phyloP scores from a whole-genome alignment of 2,113 vertebrate genomes.

The Esox niger region DNA sequence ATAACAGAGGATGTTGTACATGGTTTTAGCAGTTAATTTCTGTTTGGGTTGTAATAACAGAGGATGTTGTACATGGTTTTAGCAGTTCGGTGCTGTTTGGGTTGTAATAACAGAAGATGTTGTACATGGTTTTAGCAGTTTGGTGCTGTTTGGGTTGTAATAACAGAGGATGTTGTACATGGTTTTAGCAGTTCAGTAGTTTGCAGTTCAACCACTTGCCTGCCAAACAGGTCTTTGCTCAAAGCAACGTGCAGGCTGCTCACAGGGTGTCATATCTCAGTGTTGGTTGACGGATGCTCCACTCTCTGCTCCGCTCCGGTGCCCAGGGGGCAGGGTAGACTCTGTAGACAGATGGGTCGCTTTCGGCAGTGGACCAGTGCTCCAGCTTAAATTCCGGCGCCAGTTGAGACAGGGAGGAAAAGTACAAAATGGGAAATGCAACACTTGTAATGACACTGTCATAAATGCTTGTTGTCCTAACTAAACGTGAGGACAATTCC shows the following conservation, averaged over 20 bases:
- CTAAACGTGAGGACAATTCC: too few species aligned
- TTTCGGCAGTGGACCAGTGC: too few species aligned
- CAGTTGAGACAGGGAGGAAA: too few species aligned
- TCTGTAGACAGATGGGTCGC: too few species aligned
- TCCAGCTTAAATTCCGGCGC: too few species aligned
- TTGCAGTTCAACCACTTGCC: conserved; percentile 14
- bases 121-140: too few species aligned
- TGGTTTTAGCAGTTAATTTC: conserved; percentile 35
- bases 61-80: conserved; percentile 33
- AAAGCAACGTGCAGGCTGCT: neutral
- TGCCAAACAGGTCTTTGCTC: neutral
- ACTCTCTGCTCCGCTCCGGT: neutral
- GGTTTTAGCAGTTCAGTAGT: conserved; percentile 33
- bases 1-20: conserved; percentile 11
- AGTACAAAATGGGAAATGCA: too few species aligned
- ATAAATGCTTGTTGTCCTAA: too few species aligned
- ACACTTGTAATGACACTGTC: too few species aligned
- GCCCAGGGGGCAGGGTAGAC: too few species aligned
- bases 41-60: neutral
- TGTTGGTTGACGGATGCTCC: neutral
- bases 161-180: conserved; percentile 10
- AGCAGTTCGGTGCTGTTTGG: conserved; percentile 34
- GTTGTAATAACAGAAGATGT: too few species aligned
- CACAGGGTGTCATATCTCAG: neutral
- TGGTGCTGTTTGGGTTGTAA: too few species aligned